These are phyloP conservation scores for Drosophila hydei DNA, from an alignment of 1,140 invertebrate species.

Conservation along the genomic window DNA sequence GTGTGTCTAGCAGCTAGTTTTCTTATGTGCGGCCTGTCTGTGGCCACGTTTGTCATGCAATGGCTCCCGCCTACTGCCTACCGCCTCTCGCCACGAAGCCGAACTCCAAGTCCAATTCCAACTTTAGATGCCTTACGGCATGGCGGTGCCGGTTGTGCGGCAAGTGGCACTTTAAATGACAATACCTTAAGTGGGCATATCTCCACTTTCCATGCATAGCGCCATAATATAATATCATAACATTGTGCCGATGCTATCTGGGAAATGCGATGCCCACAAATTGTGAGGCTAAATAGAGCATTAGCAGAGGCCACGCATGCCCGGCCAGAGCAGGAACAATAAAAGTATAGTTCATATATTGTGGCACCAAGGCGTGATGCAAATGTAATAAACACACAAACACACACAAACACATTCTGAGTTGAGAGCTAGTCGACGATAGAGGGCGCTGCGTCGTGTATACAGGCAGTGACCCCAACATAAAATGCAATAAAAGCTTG, in stretches of 20 bases:
- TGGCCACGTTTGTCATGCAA: conserved; percentile 45
- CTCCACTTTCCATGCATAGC: conserved; percentile 20
- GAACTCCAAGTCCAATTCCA: conserved; percentile 8
- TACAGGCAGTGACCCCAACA: conserved; percentile 32
- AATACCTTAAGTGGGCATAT: conserved; percentile 33
- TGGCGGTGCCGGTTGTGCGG: conserved; percentile 1
- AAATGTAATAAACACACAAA: conserved; percentile 12
- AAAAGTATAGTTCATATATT: conserved; percentile 33
- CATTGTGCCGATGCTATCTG: conserved; percentile 32
- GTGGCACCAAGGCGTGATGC: conserved; percentile 4
- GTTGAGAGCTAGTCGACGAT: not conserved
- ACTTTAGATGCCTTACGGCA: not conserved
- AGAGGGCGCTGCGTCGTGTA: not conserved
- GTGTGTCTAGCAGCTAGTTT: conserved; percentile 24
- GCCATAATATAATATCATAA: conserved; percentile 36
- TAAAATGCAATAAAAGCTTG: conserved; percentile 70
- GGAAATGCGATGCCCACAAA: conserved; percentile 35
- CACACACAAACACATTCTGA: not conserved
- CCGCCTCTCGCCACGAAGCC: not conserved
- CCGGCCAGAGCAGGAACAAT: conserved; percentile 9
- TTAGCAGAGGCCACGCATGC: conserved; percentile 28
- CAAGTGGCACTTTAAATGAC: conserved; percentile 44
- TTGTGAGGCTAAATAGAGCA: conserved; percentile 29
- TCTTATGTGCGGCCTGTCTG: conserved; percentile 26
- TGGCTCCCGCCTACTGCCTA: not conserved